A percentile compares a stretch with the other conserved stretches of the same genome.
phyloP scores from a whole-genome alignment of 2,888 invertebrate genomes.

The Trissoscelio sp. region DNA sequence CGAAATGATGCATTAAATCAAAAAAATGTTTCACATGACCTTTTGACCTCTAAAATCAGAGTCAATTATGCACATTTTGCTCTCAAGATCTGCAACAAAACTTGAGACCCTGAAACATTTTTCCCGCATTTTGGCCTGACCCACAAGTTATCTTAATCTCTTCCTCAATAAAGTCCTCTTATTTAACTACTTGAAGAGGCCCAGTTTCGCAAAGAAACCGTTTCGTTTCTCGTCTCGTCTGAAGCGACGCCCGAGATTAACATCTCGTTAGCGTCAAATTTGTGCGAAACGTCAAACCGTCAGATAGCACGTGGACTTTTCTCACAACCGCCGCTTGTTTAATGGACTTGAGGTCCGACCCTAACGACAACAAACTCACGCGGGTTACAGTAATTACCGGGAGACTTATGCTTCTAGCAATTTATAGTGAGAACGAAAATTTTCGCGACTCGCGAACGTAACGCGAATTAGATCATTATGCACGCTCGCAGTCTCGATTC shows the following conservation, averaged over 20 bases:
- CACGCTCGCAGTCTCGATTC: conserved; percentile 18
- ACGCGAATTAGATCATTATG: conserved; percentile 33
- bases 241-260: conserved; percentile 10
- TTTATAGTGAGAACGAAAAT: conserved; percentile 25
- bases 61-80: too few species aligned
- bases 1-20: too few species aligned
- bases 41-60: too few species aligned
- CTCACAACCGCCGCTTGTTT: conserved; percentile 33
- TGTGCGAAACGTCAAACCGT: conserved; percentile 21
- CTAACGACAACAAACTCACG: conserved; percentile 40
- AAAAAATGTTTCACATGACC: too few species aligned
- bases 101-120: background rate
- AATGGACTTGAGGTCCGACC: conserved; percentile 34
- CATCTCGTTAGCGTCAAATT: conserved; percentile 35
- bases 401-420: conserved; percentile 30
- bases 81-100: too few species aligned
- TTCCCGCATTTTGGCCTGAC: conserved; percentile 3
- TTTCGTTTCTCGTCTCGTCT: conserved; percentile 15
- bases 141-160: conserved; percentile 3
- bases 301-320: conserved; percentile 29
- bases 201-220: conserved; percentile 17
- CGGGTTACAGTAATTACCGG: conserved; percentile 26
- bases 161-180: conserved; percentile 36
- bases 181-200: background rate
- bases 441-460: conserved; percentile 21